Conservation (phyloP, 2,888 invertebrate species). For the Andrena chrysosceles region DNA sequence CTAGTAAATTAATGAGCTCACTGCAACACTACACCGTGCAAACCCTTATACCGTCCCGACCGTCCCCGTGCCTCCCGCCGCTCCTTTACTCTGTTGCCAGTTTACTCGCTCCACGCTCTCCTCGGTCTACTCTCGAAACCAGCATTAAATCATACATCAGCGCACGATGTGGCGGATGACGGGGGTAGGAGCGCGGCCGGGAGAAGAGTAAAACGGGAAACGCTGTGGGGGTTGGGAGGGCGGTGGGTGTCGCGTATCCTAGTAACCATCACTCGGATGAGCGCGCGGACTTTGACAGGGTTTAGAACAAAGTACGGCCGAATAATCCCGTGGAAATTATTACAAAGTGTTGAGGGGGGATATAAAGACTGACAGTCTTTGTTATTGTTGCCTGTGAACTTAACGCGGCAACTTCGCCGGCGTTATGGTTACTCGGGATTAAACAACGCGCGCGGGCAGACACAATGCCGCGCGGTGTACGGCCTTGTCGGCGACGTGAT, state of each 20-base stretch:
- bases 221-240: slow-evolving; percentile 12
- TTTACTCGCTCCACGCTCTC: slow-evolving; percentile 69
- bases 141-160: slow-evolving; percentile 83
- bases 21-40: slow-evolving; percentile 82
- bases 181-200: slow-evolving; percentile 38
- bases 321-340: slow-evolving; percentile 47
- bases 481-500: not conserved
- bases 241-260: slow-evolving; percentile 75
- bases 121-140: slow-evolving; percentile 80
- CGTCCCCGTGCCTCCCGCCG: slow-evolving; percentile 52
- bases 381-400: slow-evolving; percentile 14
- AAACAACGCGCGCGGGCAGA: not conserved
- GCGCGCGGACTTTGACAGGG: slow-evolving; percentile 68
- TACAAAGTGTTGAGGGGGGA: slow-evolving; percentile 16
- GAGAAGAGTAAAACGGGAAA: slow-evolving; percentile 70
- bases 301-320: slow-evolving; percentile 48
- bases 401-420: not conserved
- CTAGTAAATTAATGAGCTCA: slow-evolving; percentile 84
- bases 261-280: slow-evolving; percentile 74
- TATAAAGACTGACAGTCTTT: not conserved
- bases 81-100: slow-evolving; percentile 56
- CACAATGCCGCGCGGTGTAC: not conserved
- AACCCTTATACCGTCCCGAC: slow-evolving; percentile 78
- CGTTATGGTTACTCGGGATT: slow-evolving; percentile 21
- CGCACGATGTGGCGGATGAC: slow-evolving; percentile 72